Conservation (phyloP, 1,140 invertebrate species). For the Pristionchus pacificus region DNA sequence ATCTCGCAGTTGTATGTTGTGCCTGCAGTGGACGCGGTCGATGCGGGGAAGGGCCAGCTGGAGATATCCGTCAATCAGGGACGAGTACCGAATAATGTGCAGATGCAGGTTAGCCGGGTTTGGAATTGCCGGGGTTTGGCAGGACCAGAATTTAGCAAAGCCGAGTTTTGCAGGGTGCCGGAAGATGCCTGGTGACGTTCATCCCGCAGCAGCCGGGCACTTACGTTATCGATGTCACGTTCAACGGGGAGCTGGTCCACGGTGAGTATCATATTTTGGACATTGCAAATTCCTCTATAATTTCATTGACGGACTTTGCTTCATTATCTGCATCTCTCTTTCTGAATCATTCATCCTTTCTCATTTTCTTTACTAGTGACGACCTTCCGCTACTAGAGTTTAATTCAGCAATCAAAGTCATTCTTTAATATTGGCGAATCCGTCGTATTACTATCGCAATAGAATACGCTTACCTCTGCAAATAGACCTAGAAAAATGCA, state of each 20-base stretch:
- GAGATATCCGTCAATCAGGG: slow-evolving; percentile 97
- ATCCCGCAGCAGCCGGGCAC: slow-evolving; percentile 83
- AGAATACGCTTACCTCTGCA: too few relatives aligned
- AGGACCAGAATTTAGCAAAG: too few relatives aligned
- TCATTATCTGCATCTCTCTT: too few relatives aligned
- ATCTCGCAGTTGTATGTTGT: slow-evolving; percentile 56
- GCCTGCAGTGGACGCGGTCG: slow-evolving; percentile 78
- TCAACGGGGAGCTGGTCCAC: slow-evolving; percentile 89
- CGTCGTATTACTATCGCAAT: too few relatives aligned
- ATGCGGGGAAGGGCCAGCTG: slow-evolving; percentile 90
- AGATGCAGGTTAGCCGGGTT: slow-evolving; percentile 67
- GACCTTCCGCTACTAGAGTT: too few relatives aligned
- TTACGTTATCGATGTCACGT: slow-evolving; percentile 94
- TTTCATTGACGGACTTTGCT: background rate
- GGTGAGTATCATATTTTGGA: slow-evolving; percentile 57
- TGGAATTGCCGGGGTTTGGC: too few relatives aligned
- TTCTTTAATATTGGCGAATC: too few relatives aligned
- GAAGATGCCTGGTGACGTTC: slow-evolving; percentile 85
- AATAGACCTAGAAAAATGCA: too few relatives aligned
- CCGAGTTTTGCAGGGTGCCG: background rate
- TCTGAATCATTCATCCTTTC: too few relatives aligned
- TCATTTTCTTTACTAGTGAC: too few relatives aligned
- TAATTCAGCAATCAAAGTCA: too few relatives aligned
- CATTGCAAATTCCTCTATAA: background rate
- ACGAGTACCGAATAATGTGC: slow-evolving; percentile 93